Conservation (phyloP, 2,113 vertebrate species). For the Ornithorhynchus anatinus region DNA sequence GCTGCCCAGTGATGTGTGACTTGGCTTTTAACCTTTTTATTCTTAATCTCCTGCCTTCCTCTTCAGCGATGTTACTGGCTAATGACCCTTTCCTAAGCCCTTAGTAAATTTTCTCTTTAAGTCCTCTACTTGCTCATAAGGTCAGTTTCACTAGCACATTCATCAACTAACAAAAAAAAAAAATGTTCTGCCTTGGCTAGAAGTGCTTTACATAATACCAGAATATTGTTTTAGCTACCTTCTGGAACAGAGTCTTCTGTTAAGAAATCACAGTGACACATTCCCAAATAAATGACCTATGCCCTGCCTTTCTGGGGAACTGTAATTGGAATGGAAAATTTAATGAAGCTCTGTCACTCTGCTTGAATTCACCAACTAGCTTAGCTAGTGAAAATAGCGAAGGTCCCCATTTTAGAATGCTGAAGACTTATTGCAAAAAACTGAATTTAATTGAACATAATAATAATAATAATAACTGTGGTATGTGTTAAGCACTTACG, state of each 20-base stretch:
- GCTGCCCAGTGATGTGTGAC: background rate
- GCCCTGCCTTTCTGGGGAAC: background rate
- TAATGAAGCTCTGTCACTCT: background rate
- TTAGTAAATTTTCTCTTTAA: conserved; percentile 40
- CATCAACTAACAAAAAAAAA: conserved; percentile 28
- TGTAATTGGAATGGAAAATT: background rate
- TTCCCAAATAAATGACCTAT: background rate
- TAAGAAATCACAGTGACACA: too few relatives aligned
- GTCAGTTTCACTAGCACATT: conserved; percentile 38
- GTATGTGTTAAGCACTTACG: too few relatives aligned
- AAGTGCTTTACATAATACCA: background rate
- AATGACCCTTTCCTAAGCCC: conserved; percentile 43
- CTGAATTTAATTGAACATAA: too few relatives aligned
- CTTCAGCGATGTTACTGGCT: conserved; percentile 2
- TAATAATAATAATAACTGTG: too few relatives aligned
- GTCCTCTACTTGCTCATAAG: conserved; percentile 31
- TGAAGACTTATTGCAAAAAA: too few relatives aligned
- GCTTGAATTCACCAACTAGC: background rate
- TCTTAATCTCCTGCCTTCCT: conserved; percentile 43
- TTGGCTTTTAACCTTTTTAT: conserved; percentile 28
- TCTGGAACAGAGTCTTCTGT: conserved; percentile 16
- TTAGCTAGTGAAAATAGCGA: background rate
- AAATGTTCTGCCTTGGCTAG: background rate
- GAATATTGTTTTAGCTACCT: background rate
- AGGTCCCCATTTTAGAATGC: background rate